Evolutionary conservation across 2,113 vertebrate genomes (phyloP).

Genomic region (Bambusicola thoracicus): DNA sequence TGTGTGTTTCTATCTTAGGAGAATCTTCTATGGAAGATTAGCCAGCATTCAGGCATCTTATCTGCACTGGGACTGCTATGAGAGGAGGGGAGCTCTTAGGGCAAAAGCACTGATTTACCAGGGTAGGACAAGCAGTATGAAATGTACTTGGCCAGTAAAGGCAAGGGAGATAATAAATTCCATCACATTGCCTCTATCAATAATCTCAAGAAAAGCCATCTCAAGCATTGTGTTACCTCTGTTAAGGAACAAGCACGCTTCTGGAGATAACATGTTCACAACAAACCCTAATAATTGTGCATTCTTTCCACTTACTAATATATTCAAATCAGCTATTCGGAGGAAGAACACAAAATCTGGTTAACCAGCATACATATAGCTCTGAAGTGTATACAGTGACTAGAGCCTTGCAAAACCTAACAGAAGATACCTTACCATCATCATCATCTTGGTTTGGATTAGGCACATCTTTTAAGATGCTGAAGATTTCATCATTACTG

Average conservation of each 20-base stretch:
- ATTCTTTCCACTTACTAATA: neutral
- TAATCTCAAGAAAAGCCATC: neutral
- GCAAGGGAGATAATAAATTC: neutral
- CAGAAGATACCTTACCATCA: constrained; percentile 79
- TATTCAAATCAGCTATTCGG: neutral
- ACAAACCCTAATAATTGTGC: neutral
- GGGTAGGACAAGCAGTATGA: neutral
- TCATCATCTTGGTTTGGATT: constrained; percentile 98
- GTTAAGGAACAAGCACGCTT: neutral
- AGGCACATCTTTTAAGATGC: constrained; percentile 92
- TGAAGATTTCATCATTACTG: constrained; percentile 92
- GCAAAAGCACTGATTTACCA: neutral
- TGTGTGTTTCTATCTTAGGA: fast-evolving
- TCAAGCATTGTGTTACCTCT: neutral
- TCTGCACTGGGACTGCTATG: fast-evolving
- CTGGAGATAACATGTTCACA: neutral
- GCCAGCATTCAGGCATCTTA: neutral
- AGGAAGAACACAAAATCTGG: neutral
- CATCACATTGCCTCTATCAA: neutral
- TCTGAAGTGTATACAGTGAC: neutral
- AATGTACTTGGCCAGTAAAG: neutral
- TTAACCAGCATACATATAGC: neutral
- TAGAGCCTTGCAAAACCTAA: neutral
- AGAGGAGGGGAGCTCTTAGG: neutral
- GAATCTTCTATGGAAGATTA: neutral